phyloP scores from a whole-genome alignment of 2,113 vertebrate genomes.

The Alosa alosa region DNA sequence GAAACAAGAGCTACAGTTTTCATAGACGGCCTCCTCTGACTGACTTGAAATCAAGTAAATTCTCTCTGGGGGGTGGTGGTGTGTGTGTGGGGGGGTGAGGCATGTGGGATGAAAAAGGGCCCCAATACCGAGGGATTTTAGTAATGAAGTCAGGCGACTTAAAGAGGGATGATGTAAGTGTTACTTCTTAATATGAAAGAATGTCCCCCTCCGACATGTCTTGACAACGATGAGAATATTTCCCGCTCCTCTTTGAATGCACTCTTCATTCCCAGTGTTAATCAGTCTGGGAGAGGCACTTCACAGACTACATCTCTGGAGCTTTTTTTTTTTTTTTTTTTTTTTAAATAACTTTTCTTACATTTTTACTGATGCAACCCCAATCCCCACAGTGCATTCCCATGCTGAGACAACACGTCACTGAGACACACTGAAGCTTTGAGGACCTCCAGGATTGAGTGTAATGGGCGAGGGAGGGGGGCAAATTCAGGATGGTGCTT shows the following conservation, averaged over 20 bases:
- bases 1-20: constrained; percentile 11
- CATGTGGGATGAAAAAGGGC: constrained; percentile 24
- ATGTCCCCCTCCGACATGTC: constrained; percentile 27
- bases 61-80: constrained; percentile 36
- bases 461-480: not conserved
- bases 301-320: not conserved
- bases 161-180: constrained; percentile 49
- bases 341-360: constrained; percentile 14
- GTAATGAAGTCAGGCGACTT: constrained; percentile 32
- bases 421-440: not conserved
- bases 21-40: constrained; percentile 22
- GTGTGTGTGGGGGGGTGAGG: constrained; percentile 10
- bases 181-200: constrained; percentile 42
- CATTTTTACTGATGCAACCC: constrained; percentile 16
- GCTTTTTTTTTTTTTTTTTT: constrained; percentile 15
- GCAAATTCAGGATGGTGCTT: not conserved
- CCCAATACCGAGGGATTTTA: constrained; percentile 31
- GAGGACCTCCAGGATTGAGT: constrained; percentile 17
- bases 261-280: constrained; percentile 16
- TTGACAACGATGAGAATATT: constrained; percentile 19
- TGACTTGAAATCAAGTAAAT: constrained; percentile 44
- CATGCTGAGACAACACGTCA: constrained; percentile 9
- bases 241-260: not conserved
- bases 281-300: constrained; percentile 17
- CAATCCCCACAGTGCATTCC: constrained; percentile 12